Conservation (phyloP, 2,797 vertebrate species). For the Urophycis tenuis region DNA sequence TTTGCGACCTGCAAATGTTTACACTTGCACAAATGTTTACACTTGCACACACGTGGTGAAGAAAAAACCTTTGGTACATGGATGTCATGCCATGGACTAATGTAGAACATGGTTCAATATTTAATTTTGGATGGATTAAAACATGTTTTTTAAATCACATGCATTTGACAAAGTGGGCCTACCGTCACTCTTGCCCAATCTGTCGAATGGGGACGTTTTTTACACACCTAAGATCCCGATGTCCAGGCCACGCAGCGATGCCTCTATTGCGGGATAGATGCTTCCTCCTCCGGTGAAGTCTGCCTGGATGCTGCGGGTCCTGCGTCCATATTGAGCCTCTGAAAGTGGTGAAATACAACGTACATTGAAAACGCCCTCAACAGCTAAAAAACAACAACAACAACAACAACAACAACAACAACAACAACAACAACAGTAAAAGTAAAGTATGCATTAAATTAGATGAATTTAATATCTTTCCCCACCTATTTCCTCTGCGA, state of each 20-base stretch:
- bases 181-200: neutral
- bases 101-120: neutral
- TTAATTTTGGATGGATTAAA: neutral
- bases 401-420: too few relatives aligned
- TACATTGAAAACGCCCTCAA: neutral
- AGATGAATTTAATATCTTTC: neutral
- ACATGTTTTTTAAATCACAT: neutral
- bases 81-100: neutral
- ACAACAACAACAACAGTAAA: neutral
- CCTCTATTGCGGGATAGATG: slow-evolving; percentile 66
- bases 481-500: slow-evolving; percentile 72
- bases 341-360: neutral
- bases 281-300: slow-evolving; percentile 69
- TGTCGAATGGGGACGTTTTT: neutral
- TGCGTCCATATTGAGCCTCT: slow-evolving; percentile 61
- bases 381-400: neutral
- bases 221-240: slow-evolving; percentile 76
- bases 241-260: slow-evolving; percentile 63
- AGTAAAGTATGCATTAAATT: neutral
- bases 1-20: too few relatives aligned
- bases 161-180: neutral
- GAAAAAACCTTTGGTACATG: neutral
- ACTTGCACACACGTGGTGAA: too few relatives aligned
- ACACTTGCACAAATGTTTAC: too few relatives aligned
- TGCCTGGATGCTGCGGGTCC: slow-evolving; percentile 63